phyloP scores from a whole-genome alignment of 1,140 invertebrate species.

The Zophobas morio region DNA sequence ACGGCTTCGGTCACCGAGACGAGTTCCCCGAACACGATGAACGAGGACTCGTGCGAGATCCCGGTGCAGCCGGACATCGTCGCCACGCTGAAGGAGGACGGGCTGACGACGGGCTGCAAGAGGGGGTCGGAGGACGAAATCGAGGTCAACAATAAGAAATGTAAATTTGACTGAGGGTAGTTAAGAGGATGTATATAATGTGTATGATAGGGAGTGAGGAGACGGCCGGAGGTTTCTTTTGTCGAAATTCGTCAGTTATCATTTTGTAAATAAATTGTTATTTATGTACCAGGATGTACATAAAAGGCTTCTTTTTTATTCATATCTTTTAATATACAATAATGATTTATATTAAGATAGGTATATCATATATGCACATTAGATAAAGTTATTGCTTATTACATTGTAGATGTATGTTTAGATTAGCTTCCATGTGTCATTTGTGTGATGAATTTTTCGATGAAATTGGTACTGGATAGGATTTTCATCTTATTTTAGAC shows the following conservation, averaged over 20 bases:
- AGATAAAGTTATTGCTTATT: slow-evolving; percentile 41
- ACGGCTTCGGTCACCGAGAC: slow-evolving; percentile 51
- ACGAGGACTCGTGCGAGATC: slow-evolving; percentile 62
- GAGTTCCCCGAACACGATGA: slow-evolving; percentile 54
- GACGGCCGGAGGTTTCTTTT: slow-evolving; percentile 39
- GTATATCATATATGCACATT: slow-evolving; percentile 33
- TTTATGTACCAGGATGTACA: slow-evolving; percentile 58
- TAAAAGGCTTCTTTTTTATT: slow-evolving; percentile 55
- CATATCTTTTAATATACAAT: slow-evolving; percentile 53
- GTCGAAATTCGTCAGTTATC: slow-evolving; percentile 25
- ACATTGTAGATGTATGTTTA: slow-evolving; percentile 44
- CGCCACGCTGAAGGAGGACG: slow-evolving; percentile 44
- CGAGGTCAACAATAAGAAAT: slow-evolving; percentile 47
- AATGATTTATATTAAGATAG: slow-evolving; percentile 17
- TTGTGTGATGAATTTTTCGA: slow-evolving; percentile 45
- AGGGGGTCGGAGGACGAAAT: not conserved
- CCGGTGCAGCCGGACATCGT: slow-evolving; percentile 62
- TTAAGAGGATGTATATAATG: slow-evolving; percentile 28
- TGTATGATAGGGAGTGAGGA: slow-evolving; percentile 16
- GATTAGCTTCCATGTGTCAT: slow-evolving; percentile 45
- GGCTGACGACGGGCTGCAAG: slow-evolving; percentile 1
- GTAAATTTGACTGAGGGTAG: slow-evolving; percentile 54
- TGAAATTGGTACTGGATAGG: slow-evolving; percentile 33
- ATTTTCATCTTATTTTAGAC: slow-evolving; percentile 41
- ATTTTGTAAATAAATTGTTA: slow-evolving; percentile 55